Percentiles rank a stretch among this genome's conserved stretches.
These are phyloP conservation scores for Drosophila orena DNA, from an alignment of 1,140 invertebrate species.

Conservation along the genomic window DNA sequence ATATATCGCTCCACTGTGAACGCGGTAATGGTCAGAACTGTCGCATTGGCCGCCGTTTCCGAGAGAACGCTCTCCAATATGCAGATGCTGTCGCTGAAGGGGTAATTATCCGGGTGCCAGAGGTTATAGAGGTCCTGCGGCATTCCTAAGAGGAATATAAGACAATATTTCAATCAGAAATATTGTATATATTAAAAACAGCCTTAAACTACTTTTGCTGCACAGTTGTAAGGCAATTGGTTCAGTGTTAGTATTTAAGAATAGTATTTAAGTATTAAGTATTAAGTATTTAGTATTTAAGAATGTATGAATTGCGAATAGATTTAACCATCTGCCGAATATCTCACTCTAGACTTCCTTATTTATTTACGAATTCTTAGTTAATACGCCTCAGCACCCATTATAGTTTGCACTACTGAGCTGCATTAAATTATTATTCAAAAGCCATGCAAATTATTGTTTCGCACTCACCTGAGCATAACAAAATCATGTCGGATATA, in stretches of 20 bases:
- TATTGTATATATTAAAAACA: neutral
- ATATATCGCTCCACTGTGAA: slow-evolving; percentile 94
- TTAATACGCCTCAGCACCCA: neutral
- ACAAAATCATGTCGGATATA: slow-evolving; percentile 93
- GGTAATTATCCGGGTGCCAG: slow-evolving; percentile 92
- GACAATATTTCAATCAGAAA: neutral
- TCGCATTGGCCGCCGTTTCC: slow-evolving; percentile 95
- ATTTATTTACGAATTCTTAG: neutral
- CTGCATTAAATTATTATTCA: neutral
- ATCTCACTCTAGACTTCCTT: neutral
- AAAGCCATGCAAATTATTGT: neutral
- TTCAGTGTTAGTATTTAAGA: neutral
- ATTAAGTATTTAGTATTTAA: neutral
- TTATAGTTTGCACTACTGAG: no score
- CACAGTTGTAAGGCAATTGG: no score
- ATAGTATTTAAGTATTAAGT: neutral
- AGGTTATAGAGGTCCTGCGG: slow-evolving; percentile 92
- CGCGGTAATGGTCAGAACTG: slow-evolving; percentile 95
- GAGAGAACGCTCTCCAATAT: slow-evolving; percentile 90
- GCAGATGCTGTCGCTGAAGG: slow-evolving; percentile 91
- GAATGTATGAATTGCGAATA: neutral
- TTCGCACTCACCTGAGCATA: slow-evolving; percentile 86
- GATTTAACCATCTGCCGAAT: neutral
- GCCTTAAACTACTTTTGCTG: no score
- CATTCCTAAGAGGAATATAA: slow-evolving; percentile 85